Percentiles rank a stretch among this genome's conserved stretches.
These are phyloP conservation scores for Eptesicus fuscus DNA, from an alignment of 2,113 vertebrate genomes.

Conservation along the genomic window DNA sequence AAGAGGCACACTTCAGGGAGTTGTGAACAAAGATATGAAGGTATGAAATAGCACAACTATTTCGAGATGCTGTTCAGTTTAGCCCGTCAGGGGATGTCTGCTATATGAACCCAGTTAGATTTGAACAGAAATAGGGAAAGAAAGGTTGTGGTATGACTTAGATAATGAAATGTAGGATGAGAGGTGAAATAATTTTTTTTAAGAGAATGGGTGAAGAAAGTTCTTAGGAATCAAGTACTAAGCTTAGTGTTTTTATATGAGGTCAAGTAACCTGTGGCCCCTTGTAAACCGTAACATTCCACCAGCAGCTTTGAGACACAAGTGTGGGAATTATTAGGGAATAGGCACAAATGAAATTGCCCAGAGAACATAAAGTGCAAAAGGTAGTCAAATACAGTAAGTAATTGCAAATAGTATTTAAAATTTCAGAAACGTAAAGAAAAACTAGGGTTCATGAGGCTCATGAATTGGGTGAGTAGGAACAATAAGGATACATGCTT, in stretches of 20 bases:
- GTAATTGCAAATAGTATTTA: not conserved
- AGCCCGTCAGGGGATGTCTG: not conserved
- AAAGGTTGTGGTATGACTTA: not conserved
- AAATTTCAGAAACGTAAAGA: not conserved
- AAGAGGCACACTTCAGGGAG: not conserved
- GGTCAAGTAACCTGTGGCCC: not conserved
- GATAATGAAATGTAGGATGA: not conserved
- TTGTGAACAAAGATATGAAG: not conserved
- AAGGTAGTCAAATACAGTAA: not conserved
- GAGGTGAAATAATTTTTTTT: not conserved
- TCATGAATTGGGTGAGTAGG: not conserved
- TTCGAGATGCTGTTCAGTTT: not conserved
- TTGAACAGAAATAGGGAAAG: not conserved
- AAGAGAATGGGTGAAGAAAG: not conserved
- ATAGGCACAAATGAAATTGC: not conserved
- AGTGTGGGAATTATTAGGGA: not conserved
- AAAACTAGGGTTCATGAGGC: not conserved
- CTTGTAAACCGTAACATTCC: not conserved
- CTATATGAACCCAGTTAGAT: not conserved
- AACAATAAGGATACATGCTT: not conserved
- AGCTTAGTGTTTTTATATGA: not conserved
- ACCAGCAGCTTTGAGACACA: not conserved
- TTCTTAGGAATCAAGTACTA: not conserved
- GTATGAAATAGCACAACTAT: not conserved
- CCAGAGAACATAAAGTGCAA: not conserved